These are phyloP conservation scores for Papilio polyxenes DNA, from an alignment of 1,140 invertebrate genomes.

Conservation along the genomic window DNA sequence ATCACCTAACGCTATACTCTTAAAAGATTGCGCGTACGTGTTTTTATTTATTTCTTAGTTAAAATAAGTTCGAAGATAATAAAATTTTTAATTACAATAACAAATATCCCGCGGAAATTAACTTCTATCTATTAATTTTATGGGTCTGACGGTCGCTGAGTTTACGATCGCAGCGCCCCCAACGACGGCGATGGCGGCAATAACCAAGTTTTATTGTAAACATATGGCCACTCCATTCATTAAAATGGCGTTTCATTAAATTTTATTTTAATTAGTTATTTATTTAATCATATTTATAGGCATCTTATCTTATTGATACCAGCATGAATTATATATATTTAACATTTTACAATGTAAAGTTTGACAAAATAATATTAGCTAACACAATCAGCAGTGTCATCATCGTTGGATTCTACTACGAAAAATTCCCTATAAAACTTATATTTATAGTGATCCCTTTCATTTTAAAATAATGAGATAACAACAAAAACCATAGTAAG, in stretches of 20 bases:
- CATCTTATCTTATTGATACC: neutral
- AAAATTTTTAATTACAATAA: conserved; percentile 25
- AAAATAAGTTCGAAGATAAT: conserved; percentile 10
- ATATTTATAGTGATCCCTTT: no score
- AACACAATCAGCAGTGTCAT: no score
- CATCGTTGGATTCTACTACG: no score
- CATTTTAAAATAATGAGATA: no score
- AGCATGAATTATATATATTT: no score
- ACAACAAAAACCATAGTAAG: no score
- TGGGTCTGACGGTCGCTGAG: conserved; percentile 7
- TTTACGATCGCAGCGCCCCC: conserved; percentile 25
- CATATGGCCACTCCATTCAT: conserved; percentile 17
- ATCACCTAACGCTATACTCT: neutral
- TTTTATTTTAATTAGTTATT: conserved; percentile 14
- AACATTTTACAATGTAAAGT: no score
- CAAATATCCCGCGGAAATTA: conserved; percentile 16
- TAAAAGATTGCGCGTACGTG: neutral
- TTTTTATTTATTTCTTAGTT: conserved; percentile 15
- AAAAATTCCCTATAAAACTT: no score
- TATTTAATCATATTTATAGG: neutral
- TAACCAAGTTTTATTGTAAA: conserved; percentile 25
- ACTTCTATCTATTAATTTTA: conserved; percentile 27
- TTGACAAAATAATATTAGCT: no score
- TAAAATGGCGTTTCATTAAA: conserved; percentile 16
- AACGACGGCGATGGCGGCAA: conserved; percentile 1